Evolutionary conservation across 2,113 vertebrate species (phyloP), one percentile per base, ranked within the genome.

Genomic region (Istiophorus platypterus): DNA sequence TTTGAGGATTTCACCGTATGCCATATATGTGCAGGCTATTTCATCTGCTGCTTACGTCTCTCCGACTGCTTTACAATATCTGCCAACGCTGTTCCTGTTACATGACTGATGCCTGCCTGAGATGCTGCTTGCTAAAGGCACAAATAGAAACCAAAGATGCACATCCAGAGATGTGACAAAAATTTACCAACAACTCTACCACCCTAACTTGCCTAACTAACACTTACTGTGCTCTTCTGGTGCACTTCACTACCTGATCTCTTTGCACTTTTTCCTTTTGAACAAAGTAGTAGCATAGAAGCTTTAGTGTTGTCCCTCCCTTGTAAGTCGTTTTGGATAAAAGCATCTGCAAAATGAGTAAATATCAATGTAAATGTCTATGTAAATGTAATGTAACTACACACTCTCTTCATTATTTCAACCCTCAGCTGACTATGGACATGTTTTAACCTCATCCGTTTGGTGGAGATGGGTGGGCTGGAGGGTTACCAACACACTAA

Each of bases 1-100:
- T 95, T 95, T 92, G 65, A 87, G 67, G 73, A 77, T 88, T 87
- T 89, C 31, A 29, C 73, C 80, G 82, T 57, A 34, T 82, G 82
- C 88, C 82, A 65, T 90, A 78, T 78, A 88, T 88, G 82, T 76
- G 14, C 62, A 82, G 66, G 29, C 82, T 70, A 67, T 85, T 80
- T 79, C 81, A 92, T 87, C 88, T 72, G 69, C 87, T n/a, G 64
- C 83, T 87, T 62, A 85, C 85, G 80, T 85, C 76, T 86, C 66
- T 79, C 82, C 63, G 63, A 78, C 62, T 82, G 77, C 66, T 91
- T 79, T 26, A 85, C 77, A 73, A 42, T 59, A 80, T 80, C 74
- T 84, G 87, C 88, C 87, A 92, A 62, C 71, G 78, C 72, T 61
- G 76, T 81, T 76, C 63, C 51, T 75, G 82, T 81, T 68, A 85